These are phyloP conservation scores for Pao palembangensis DNA, from an alignment of 2,113 vertebrate species.

Conservation along the genomic window DNA sequence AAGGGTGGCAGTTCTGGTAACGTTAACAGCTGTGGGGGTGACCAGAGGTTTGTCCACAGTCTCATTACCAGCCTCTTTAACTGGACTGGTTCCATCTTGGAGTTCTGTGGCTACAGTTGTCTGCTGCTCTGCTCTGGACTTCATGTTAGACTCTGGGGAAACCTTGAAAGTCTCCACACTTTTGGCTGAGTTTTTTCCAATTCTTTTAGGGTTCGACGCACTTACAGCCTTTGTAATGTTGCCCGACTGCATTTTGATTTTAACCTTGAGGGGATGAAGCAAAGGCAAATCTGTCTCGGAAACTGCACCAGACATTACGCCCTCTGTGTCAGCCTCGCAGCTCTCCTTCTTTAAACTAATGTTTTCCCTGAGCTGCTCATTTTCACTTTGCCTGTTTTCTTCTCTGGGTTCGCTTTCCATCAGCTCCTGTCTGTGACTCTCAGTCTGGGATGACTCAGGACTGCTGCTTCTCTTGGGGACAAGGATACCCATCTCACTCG, in stretches of 20 bases:
- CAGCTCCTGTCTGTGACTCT: conserved; percentile 33
- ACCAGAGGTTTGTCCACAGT: conserved; percentile 52
- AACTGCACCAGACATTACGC: not conserved
- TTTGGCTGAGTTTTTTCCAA: conserved; percentile 35
- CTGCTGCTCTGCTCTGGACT: conserved; percentile 56
- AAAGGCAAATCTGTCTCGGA: conserved; percentile 39
- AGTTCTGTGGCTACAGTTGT: conserved; percentile 80
- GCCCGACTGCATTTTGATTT: conserved; percentile 86
- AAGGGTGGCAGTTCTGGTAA: conserved; percentile 62
- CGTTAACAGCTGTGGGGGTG: conserved; percentile 64
- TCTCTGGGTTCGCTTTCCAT: conserved; percentile 35
- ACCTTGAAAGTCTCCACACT: conserved; percentile 46
- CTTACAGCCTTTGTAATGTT: conserved; percentile 84
- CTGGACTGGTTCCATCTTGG: conserved; percentile 78
- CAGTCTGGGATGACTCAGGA: conserved; percentile 22
- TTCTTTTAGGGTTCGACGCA: conserved; percentile 76
- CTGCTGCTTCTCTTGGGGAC: conserved; percentile 57
- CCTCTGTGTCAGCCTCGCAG: conserved; percentile 19
- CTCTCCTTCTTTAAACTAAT: conserved; percentile 55
- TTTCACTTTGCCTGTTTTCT: conserved; percentile 8
- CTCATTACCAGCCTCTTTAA: conserved; percentile 75
- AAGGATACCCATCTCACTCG: conserved; percentile 66
- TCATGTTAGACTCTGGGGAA: conserved; percentile 43
- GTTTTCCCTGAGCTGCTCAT: conserved; percentile 13
- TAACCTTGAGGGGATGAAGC: conserved; percentile 85